Evolutionary conservation across 2,797 vertebrate species (phyloP), one percentile per base, ranked within the genome.

Genomic region (Ambastaia sidthimunki): DNA sequence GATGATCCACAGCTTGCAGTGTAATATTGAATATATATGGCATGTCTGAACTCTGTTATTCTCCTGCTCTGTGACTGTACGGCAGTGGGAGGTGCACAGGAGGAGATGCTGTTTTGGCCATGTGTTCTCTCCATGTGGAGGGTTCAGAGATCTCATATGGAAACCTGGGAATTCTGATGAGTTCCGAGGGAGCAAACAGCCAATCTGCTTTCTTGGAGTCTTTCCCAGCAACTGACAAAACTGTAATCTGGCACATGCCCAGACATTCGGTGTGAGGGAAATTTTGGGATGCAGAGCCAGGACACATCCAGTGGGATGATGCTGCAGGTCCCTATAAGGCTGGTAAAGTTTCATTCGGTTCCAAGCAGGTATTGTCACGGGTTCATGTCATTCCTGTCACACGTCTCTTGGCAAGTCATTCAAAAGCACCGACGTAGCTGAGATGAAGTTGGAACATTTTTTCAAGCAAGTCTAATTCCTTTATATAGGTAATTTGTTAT

Each of bases 171-270:
- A 76, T 76, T 28, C 52, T 72, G 72, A 82, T 78, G 67, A 67
- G 69, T 69, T 75, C 74, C 34, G 57, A 71, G 72, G 70, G 78
- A 82, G 73, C 77, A 71, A 76, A 76, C 63, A 68, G 47, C 67
- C 44, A 77, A 65, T 72, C 70, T 84, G 71, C 63, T 67, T 74
- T 78, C 48, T 78, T 84, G 83, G 83, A 73, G 31, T 41, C 48
- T 76, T 81, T 84, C 81, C 85, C 85, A 79, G 80, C 74, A 76
- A 66, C 82, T 80, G 80, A 82, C 83, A 76, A 78, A 68, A 37
- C 78, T 70, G 73, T 65, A 80, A 66, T 34, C 78, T 70, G 81
- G 75, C 72, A 1, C 57, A 18, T 18, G 18, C 54, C 31, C 63
- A 74, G 65, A 31, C 16, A 18, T 71, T 74, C 44, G 21, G 21